Conservation (phyloP, 2,113 vertebrate genomes). For the Hyperopisus bebe region DNA sequence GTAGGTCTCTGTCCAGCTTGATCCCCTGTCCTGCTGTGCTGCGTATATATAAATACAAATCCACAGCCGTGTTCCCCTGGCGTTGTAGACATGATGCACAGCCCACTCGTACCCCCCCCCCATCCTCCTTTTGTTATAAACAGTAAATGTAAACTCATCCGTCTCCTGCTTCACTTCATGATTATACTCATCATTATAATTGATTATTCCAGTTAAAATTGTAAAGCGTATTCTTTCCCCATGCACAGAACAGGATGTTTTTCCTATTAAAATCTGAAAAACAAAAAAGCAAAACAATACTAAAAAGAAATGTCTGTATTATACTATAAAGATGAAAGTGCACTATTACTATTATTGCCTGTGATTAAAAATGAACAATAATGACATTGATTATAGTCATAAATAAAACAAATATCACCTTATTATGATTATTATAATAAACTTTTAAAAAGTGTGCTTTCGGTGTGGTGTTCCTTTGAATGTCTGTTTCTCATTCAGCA, state of each 20-base stretch:
- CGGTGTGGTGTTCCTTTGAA: slow-evolving; percentile 27
- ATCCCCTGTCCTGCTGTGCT: slow-evolving; percentile 1
- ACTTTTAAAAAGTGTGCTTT: slow-evolving; percentile 51
- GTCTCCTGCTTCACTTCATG: slow-evolving; percentile 28
- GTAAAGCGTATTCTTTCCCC: slow-evolving; percentile 62
- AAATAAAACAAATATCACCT: slow-evolving; percentile 62
- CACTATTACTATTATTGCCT: slow-evolving; percentile 63
- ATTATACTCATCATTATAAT: slow-evolving; percentile 45
- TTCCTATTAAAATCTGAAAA: slow-evolving; percentile 34
- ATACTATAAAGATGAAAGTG: slow-evolving; percentile 71
- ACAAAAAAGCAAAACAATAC: slow-evolving; percentile 27
- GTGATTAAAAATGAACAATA: slow-evolving; percentile 61
- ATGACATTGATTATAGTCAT: slow-evolving; percentile 64
- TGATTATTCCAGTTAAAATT: slow-evolving; percentile 64
- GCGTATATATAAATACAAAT: not conserved
- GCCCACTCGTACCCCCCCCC: not conserved
- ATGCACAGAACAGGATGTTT: slow-evolving; percentile 63
- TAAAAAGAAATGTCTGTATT: slow-evolving; percentile 66
- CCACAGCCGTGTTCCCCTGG: not conserved
- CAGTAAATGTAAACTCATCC: slow-evolving; percentile 14
- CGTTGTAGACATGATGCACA: not conserved
- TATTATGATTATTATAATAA: slow-evolving; percentile 63
- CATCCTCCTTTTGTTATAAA: slow-evolving; percentile 8
- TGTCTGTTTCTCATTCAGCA: not conserved
- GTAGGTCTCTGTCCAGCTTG: not conserved